A percentile compares a stretch with the other conserved stretches of the same genome.
phyloP scores from a whole-genome alignment of 1,140 invertebrate species.

The Neodiprion fabricii region DNA sequence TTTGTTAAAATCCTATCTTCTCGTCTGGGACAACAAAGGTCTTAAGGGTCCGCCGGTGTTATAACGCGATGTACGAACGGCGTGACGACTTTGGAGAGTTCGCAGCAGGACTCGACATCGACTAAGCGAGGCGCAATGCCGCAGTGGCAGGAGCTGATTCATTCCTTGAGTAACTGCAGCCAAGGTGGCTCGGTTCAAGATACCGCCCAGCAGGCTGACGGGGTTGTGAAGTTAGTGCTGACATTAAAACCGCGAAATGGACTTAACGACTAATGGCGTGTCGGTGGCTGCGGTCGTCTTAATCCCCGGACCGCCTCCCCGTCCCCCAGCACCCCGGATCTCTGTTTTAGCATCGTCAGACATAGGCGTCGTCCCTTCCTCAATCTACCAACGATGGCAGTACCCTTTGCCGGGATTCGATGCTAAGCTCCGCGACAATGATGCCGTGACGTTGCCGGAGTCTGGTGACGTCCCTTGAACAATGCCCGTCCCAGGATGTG shows the following conservation, averaged over 20 bases:
- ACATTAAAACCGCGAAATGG: conserved; percentile 40
- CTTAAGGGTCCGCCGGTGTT: no score
- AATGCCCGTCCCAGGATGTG: neutral
- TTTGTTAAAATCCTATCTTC: no score
- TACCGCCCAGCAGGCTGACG: neutral
- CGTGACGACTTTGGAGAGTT: no score
- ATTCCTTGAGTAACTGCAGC: neutral
- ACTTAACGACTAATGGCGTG: conserved; percentile 40
- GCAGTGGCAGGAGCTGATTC: conserved; percentile 30
- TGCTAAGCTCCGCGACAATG: neutral
- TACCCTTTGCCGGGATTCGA: neutral
- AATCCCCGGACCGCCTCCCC: conserved; percentile 24
- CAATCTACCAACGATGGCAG: neutral
- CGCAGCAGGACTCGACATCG: conserved; percentile 11
- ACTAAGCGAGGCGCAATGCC: conserved; percentile 35
- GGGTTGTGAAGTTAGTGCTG: conserved; percentile 37
- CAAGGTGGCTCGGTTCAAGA: conserved; percentile 1
- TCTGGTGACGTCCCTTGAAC: neutral
- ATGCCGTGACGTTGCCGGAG: neutral
- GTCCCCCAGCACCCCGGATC: conserved; percentile 10
- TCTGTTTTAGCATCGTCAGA: conserved; percentile 18
- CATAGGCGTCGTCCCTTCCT: conserved; percentile 18
- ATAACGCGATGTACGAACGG: no score
- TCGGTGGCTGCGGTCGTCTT: conserved; percentile 29
- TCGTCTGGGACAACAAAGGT: no score